Percentiles rank a stretch among this genome's conserved stretches.
These are phyloP conservation scores for Gallinago jamesoni DNA, from an alignment of 2,113 vertebrate genomes.

Conservation along the genomic window DNA sequence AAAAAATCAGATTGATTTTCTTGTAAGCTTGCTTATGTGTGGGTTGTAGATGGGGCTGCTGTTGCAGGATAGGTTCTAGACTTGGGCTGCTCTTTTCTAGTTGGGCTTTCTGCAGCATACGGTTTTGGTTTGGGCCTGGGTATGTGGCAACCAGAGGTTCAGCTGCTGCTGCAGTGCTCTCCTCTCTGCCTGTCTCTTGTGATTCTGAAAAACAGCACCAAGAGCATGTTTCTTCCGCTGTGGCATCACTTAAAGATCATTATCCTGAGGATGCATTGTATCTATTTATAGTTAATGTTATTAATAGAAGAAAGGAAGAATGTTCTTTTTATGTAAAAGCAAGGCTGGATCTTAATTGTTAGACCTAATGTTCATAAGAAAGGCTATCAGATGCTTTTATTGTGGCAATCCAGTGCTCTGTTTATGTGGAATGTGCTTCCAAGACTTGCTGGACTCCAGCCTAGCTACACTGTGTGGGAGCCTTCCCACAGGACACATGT, in stretches of 20 bases:
- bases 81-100: neutral
- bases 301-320: neutral
- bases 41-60: neutral
- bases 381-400: neutral
- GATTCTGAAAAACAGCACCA: neutral
- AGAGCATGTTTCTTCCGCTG: neutral
- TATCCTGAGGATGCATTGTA: neutral
- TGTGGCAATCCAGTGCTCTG: neutral
- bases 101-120: neutral
- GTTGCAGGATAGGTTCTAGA: neutral
- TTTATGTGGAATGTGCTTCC: neutral
- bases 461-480: neutral
- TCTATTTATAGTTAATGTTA: neutral
- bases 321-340: neutral
- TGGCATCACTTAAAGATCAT: neutral
- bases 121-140: neutral
- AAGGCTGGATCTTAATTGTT: neutral
- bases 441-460: neutral
- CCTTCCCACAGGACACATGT: neutral
- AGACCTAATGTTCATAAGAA: neutral
- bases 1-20: neutral
- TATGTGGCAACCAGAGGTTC: neutral
- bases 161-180: neutral
- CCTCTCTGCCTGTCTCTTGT: neutral
- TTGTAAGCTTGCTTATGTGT: neutral